Conservation (phyloP, 2,113 vertebrate species). For the Poeciliopsis retropinna region DNA sequence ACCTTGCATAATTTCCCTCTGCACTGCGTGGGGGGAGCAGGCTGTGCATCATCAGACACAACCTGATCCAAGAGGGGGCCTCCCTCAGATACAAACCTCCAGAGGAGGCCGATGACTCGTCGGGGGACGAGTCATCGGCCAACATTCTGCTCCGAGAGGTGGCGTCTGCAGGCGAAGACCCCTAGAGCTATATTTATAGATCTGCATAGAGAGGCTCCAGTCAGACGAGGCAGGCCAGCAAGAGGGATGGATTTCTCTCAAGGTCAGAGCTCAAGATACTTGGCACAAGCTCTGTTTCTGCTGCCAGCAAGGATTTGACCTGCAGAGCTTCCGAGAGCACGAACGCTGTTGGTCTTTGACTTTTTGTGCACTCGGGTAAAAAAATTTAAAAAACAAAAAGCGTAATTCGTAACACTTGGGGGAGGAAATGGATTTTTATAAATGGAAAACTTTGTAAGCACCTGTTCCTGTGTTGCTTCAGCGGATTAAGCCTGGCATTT, state of each 20-base stretch:
- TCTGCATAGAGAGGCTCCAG: slow-evolving; percentile 24
- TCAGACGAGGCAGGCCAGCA: neutral
- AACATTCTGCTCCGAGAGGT: slow-evolving; percentile 10
- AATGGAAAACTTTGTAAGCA: slow-evolving; percentile 22
- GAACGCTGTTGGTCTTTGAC: slow-evolving; percentile 23
- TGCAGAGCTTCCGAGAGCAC: slow-evolving; percentile 6
- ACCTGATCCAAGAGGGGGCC: slow-evolving; percentile 10
- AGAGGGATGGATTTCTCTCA: slow-evolving; percentile 31
- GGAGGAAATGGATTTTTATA: slow-evolving; percentile 1
- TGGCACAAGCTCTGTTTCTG: slow-evolving; percentile 19
- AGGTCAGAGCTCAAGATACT: slow-evolving; percentile 50
- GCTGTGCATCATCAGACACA: slow-evolving; percentile 30
- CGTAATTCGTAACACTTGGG: slow-evolving; percentile 9
- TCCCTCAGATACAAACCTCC: slow-evolving; percentile 25
- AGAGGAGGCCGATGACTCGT: no score
- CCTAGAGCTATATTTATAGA: slow-evolving; percentile 9
- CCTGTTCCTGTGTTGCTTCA: no score
- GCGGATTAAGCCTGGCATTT: no score
- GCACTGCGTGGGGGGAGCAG: slow-evolving; percentile 38
- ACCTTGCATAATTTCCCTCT: slow-evolving; percentile 61
- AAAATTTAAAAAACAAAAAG: neutral
- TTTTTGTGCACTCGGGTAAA: neutral
- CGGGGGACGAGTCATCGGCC: neutral
- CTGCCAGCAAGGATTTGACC: slow-evolving; percentile 45
- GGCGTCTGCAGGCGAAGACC: slow-evolving; percentile 11